phyloP scores from a whole-genome alignment of 2,113 vertebrate species.

The Channa maculata region DNA sequence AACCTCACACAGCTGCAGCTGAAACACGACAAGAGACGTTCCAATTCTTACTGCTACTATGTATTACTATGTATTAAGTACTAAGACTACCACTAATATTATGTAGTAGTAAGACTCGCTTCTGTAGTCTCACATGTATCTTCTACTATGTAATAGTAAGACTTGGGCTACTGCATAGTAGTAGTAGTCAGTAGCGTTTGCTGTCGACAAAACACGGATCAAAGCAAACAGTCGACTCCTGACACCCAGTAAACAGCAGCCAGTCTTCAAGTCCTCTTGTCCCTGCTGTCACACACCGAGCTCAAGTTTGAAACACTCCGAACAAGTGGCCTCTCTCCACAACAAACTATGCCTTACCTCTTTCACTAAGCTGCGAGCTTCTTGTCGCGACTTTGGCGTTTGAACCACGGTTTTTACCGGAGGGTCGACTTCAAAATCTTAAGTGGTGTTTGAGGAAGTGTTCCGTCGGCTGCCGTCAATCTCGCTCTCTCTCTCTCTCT shows the following conservation, averaged over 20 bases:
- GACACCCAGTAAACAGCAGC: not conserved
- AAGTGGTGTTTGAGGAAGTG: slow-evolving; percentile 72
- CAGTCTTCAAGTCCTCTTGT: not conserved
- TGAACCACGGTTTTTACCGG: not conserved
- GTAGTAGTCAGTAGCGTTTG: not conserved
- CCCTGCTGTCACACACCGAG: slow-evolving; percentile 5
- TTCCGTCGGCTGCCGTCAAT: not conserved
- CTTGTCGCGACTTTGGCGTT: not conserved
- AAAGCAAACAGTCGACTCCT: not conserved
- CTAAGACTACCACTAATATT: too few species aligned
- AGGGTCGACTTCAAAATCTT: not conserved
- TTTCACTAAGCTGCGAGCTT: slow-evolving; percentile 5
- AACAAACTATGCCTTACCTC: slow-evolving; percentile 51
- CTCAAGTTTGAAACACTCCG: not conserved
- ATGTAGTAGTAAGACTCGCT: too few species aligned
- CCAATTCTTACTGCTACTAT: too few species aligned
- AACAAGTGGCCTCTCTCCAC: not conserved
- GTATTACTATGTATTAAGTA: too few species aligned
- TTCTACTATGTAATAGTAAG: too few species aligned
- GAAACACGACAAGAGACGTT: not conserved
- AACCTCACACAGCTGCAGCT: slow-evolving; percentile 15
- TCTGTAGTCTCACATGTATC: too few species aligned
- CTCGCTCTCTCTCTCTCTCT: not conserved
- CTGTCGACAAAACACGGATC: not conserved
- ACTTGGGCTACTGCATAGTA: too few species aligned